Evolutionary conservation across 2,113 vertebrate genomes (phyloP), one percentile per base, ranked within the genome.

Genomic region (Gallinago media): DNA sequence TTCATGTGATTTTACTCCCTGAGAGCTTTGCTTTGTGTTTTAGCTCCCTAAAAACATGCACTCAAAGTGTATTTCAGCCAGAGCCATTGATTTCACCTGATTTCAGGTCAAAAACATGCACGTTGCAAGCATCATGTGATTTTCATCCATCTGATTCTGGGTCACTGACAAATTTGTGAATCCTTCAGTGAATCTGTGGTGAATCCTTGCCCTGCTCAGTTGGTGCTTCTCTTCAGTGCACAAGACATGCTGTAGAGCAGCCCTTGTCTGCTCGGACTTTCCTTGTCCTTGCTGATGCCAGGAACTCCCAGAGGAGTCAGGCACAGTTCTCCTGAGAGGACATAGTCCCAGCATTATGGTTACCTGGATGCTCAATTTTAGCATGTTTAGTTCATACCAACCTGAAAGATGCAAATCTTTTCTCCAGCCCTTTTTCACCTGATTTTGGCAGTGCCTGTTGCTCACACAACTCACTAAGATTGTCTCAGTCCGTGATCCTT

Each of bases 41-140:
- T n/a, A 58, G 16, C 54, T 93, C 27, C 54, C 63, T 63, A 9
- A 55, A 73, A 91, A 75, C 75, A 61, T 8, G n/a, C 38, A 22
- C 65, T 82, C 26, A 38, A 77, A 55, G 49, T 49, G 70, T 68
- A 49, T 59, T 85, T 91, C 75, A 70, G 66, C 44, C 62, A 52
- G 81, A 94, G 71, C 65, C 70, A 92, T 71, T 54, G 81, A 91
- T 82, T 96, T 79, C 70, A 82, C 77, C 66, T 52, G 34, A 82
- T 95, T 89, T 71, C 80, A 65, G 23, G 58, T 23, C 50, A 62
- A n/a, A 91, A 62, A 34, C 19, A 9, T 50, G 27, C 25, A 56
- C 82, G 42, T 9, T 21, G 36, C 86, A 88, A 72, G 49, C 61
- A 54, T 72, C 66, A 31, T n/a, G 9, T 74, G 61, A 36, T 82